Percentiles rank a stretch among this genome's conserved stretches.
Evolutionary conservation across 1,140 invertebrate species (phyloP).

Genomic region (Camponotus pennsylvanicus): DNA sequence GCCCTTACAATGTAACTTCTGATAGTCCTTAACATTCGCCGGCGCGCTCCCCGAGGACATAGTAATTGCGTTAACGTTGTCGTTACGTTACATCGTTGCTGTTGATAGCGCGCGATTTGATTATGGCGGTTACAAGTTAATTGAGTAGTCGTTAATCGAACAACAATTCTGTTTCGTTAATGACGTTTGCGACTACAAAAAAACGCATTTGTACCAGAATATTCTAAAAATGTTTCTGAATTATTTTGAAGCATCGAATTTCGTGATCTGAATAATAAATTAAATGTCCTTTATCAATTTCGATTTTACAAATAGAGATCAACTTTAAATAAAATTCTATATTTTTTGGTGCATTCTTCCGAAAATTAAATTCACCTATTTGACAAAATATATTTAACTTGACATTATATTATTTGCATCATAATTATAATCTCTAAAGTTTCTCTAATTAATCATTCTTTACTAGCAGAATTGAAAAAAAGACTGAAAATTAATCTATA

Average conservation of each 20-base stretch:
- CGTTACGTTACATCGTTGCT: conserved; percentile 50
- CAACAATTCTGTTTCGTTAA: conserved; percentile 38
- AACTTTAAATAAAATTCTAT: too few relatives aligned
- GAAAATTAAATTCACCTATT: too few relatives aligned
- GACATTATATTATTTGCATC: too few relatives aligned
- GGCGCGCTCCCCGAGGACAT: conserved; percentile 7
- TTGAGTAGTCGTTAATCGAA: conserved; percentile 26
- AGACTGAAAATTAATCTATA: not conserved
- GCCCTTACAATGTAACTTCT: conserved; percentile 43
- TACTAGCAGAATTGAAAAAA: not conserved
- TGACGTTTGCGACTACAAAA: conserved; percentile 29
- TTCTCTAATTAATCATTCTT: too few relatives aligned
- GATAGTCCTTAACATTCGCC: conserved; percentile 27
- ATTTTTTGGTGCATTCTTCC: too few relatives aligned
- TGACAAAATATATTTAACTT: too few relatives aligned
- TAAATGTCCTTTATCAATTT: too few relatives aligned
- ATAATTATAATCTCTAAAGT: too few relatives aligned
- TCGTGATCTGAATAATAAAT: too few relatives aligned
- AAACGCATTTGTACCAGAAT: not conserved
- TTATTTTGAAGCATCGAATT: too few relatives aligned
- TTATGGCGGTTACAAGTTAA: conserved; percentile 57
- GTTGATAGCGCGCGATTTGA: conserved; percentile 55
- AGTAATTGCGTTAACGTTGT: conserved; percentile 52
- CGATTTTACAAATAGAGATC: too few relatives aligned
- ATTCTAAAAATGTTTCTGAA: not conserved